These are phyloP conservation scores for Eugnorisma glareosa DNA, from an alignment of 2,888 invertebrate species.

Conservation along the genomic window DNA sequence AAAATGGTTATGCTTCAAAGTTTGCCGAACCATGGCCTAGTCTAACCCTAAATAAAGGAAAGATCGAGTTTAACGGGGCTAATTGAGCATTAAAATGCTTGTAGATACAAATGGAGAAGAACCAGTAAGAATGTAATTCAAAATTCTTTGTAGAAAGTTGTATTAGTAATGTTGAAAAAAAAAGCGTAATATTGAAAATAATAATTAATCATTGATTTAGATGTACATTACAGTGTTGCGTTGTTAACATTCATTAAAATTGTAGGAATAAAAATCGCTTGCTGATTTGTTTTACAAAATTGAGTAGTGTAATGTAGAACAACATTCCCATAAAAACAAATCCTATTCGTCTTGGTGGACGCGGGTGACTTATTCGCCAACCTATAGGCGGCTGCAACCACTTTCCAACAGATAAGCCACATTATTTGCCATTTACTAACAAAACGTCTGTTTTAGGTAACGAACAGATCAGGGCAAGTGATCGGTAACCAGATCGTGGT, in stretches of 20 bases:
- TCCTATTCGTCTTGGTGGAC: neutral
- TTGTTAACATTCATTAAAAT: neutral
- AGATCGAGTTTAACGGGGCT: constrained; percentile 12
- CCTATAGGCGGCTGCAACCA: neutral
- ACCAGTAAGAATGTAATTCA: constrained; percentile 19
- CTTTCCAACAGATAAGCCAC: neutral
- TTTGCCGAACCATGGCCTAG: constrained; percentile 44
- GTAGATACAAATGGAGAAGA: neutral
- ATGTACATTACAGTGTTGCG: neutral
- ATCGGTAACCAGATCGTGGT: constrained; percentile 89
- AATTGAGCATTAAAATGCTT: constrained; percentile 16
- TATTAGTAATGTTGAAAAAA: neutral
- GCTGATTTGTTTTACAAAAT: neutral
- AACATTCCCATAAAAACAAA: neutral
- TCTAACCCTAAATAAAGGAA: constrained; percentile 17
- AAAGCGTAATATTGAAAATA: neutral
- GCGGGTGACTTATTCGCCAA: neutral
- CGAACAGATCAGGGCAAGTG: constrained; percentile 88
- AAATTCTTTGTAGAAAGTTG: neutral
- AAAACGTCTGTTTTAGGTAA: constrained; percentile 76
- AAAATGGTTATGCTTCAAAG: constrained; percentile 11
- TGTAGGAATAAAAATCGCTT: neutral
- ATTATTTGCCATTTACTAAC: neutral
- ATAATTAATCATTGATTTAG: neutral
- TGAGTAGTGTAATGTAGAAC: neutral